A percentile compares a stretch with the other conserved stretches of the same genome.
These are phyloP conservation scores for Bombus soroeensis DNA, from an alignment of 1,140 invertebrate species.

Conservation along the genomic window DNA sequence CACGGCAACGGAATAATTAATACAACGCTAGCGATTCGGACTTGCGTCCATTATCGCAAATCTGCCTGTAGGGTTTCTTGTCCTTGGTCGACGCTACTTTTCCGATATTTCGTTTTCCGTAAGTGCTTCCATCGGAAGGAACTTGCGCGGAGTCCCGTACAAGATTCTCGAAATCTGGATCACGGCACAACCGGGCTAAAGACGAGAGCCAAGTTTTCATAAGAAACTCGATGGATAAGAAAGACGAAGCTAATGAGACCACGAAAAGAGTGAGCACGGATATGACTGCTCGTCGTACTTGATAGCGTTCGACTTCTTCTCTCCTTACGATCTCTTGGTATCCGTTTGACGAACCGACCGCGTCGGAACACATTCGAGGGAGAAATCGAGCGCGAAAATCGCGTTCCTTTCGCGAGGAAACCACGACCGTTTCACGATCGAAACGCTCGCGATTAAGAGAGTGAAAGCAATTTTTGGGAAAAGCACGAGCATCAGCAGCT, in stretches of 20 bases:
- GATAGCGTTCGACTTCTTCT: background rate
- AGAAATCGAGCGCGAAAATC: background rate
- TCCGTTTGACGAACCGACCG: background rate
- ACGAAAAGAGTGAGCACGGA: background rate
- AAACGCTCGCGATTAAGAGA: background rate
- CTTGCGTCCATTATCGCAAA: too few species aligned
- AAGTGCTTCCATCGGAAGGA: background rate
- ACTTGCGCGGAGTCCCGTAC: slow-evolving; percentile 1
- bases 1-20: slow-evolving; percentile 16
- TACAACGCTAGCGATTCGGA: background rate
- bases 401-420: background rate
- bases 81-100: too few species aligned
- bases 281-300: background rate
- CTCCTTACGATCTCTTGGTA: background rate
- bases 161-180: background rate
- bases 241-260: slow-evolving; percentile 14
- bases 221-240: background rate
- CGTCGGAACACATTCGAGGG: background rate
- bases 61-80: too few species aligned
- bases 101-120: background rate
- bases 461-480: background rate
- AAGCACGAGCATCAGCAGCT: background rate
- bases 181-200: background rate
- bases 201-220: background rate
- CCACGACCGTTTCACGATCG: background rate